These are phyloP conservation scores for Pediacus dermestoides DNA, from an alignment of 2,888 invertebrate genomes.

Conservation along the genomic window DNA sequence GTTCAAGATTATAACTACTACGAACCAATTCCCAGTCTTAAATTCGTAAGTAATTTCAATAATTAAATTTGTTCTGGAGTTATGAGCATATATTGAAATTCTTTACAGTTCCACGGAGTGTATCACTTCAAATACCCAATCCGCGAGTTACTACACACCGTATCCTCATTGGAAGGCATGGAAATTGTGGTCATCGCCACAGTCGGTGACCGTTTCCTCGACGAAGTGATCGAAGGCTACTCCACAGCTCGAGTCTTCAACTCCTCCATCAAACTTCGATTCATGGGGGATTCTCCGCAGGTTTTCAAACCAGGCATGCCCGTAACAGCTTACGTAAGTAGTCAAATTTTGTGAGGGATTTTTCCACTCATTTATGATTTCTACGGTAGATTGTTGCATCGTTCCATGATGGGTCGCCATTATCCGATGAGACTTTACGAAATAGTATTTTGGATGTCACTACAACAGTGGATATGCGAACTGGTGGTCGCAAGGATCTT, in stretches of 20 bases:
- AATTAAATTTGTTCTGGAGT: conserved; percentile 8
- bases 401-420: conserved; percentile 84
- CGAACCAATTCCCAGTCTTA: conserved; percentile 64
- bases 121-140: conserved; percentile 85
- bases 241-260: conserved; percentile 85
- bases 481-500: conserved; percentile 64
- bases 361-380: background rate
- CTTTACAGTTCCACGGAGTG: conserved; percentile 83
- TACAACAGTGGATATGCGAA: conserved; percentile 59
- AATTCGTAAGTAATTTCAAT: conserved; percentile 61
- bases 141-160: conserved; percentile 66
- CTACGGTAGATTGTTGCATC: conserved; percentile 71
- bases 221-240: conserved; percentile 82
- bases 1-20: conserved; percentile 60
- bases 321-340: conserved; percentile 75
- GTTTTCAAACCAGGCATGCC: conserved; percentile 96
- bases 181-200: conserved; percentile 81
- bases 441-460: conserved; percentile 66
- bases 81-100: conserved; percentile 5
- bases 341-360: background rate
- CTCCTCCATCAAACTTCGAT: conserved; percentile 76
- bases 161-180: conserved; percentile 68
- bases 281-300: conserved; percentile 87
- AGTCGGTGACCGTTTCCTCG: conserved; percentile 82
- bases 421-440: conserved; percentile 61